Conservation (phyloP, 2,797 vertebrate species). For the Alfaro cultratus region DNA sequence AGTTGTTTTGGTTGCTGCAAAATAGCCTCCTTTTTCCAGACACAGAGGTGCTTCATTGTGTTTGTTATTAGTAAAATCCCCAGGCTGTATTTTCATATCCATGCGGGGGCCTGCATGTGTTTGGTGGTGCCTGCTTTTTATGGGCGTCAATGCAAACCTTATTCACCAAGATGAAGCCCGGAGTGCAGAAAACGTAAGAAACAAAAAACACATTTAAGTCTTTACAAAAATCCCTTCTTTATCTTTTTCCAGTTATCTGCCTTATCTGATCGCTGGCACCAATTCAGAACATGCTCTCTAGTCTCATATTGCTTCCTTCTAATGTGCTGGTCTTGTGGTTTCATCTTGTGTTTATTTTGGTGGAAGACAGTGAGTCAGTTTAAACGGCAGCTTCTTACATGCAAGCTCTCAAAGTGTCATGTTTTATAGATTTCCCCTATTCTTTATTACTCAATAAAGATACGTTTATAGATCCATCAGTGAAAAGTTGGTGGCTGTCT, state of each 20-base stretch:
- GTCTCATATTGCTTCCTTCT: slow-evolving; percentile 10
- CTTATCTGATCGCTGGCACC: slow-evolving; percentile 19
- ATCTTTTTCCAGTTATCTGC: slow-evolving; percentile 14
- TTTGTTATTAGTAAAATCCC: slow-evolving; percentile 57
- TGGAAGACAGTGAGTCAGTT: slow-evolving; percentile 24
- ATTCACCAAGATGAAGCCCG: slow-evolving; percentile 34
- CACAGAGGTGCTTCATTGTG: slow-evolving; percentile 50
- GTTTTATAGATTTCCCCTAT: slow-evolving; percentile 52
- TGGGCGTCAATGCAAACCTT: slow-evolving; percentile 34
- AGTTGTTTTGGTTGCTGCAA: slow-evolving; percentile 72
- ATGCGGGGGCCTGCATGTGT: slow-evolving; percentile 35
- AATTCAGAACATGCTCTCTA: slow-evolving; percentile 8
- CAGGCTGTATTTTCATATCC: slow-evolving; percentile 42
- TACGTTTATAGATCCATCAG: slow-evolving; percentile 55
- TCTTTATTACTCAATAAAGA: slow-evolving; percentile 61
- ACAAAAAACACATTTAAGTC: slow-evolving; percentile 6
- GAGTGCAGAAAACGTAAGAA: slow-evolving; percentile 5
- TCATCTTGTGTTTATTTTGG: slow-evolving; percentile 38
- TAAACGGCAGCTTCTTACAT: slow-evolving; percentile 39
- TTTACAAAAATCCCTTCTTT: slow-evolving; percentile 20
- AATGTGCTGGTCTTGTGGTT: slow-evolving; percentile 30
- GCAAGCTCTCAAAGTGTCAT: slow-evolving; percentile 23
- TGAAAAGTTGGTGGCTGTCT: slow-evolving; percentile 28
- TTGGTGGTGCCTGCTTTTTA: slow-evolving; percentile 1
- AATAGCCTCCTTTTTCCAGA: slow-evolving; percentile 52